These are phyloP conservation scores for Brachypodius melanocephalos DNA, from an alignment of 2,113 vertebrate genomes.

Conservation along the genomic window DNA sequence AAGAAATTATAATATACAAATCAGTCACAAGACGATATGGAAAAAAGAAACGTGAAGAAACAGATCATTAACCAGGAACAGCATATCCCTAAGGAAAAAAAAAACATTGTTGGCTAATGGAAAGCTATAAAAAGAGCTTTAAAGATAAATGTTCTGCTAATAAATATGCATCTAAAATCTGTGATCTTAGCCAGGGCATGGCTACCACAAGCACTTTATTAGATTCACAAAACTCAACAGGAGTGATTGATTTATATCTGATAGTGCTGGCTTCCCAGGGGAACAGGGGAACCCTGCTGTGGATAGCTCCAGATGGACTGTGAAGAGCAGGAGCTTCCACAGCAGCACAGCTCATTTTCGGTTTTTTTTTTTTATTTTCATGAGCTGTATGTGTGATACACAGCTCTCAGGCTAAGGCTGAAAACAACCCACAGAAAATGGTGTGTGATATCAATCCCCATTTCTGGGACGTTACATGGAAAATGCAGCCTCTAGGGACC, in stretches of 20 bases:
- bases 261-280: not conserved
- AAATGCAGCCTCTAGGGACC: not conserved
- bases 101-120: not conserved
- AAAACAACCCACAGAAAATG: not conserved
- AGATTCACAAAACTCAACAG: not conserved
- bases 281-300: not conserved
- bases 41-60: not conserved
- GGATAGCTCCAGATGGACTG: not conserved
- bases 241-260: not conserved
- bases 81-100: not conserved
- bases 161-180: not conserved
- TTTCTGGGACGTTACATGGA: not conserved
- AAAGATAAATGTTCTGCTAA: not conserved
- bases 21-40: not conserved
- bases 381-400: not conserved
- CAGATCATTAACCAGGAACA: not conserved
- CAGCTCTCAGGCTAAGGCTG: not conserved
- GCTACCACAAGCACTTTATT: not conserved
- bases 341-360: not conserved
- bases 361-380: not conserved
- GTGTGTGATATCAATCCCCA: not conserved
- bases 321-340: not conserved
- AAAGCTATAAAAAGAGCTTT: not conserved
- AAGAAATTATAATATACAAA: not conserved
- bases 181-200: not conserved